Evolutionary conservation across 2,113 vertebrate species (phyloP), one percentile per base, ranked within the genome.

Genomic region (Burhinus bistriatus): DNA sequence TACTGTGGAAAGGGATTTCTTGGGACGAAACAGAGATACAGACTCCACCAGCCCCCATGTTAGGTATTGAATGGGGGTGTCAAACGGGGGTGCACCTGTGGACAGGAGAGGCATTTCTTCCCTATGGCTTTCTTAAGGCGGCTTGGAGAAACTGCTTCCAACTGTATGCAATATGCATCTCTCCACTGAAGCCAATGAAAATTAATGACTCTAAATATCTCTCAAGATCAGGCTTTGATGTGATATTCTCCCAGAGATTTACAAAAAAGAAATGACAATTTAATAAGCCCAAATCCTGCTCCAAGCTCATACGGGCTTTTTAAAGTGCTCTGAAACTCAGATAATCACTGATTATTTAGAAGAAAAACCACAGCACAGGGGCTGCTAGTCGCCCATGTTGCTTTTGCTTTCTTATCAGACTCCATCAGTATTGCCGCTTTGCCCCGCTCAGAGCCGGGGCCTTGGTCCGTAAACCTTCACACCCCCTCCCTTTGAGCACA

Each of bases 141-240:
- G 22, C 54, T 68, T 5, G 4, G 34, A 78, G 44, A 77, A 94
- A 58, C 51, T 57, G 18, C 68, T 87, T 65, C 52, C 85, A 51
- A 90, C 38, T n/a, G 16, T 44, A 25, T 26, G 40, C 32, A 40
- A 4, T 26, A 42, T 29, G 9, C 34, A 62, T 3, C 25, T 89
- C 23, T 66, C 42, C 72, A 70, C 15, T 12, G 40, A 83, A 87
- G 19, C 27, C 62, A 71, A 6, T 22, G 58, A 83, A 81, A 83
- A 78, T 52, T 34, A 89, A 82, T 76, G 66, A 65, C 34, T 71
- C 30, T 47, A 87, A 86, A 79, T 61, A 82, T 32, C 44, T 87
- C 65, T 89, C n/a, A 59, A 52, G 80, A 84, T 32, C 25, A 87
- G 52, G 9, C 71, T 88, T 94, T 91, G 83, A 94, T 80, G 66